Evolutionary conservation across 2,113 vertebrate genomes (phyloP), one percentile per base, ranked within the genome.

Genomic region (Cinclus mexicanus): DNA sequence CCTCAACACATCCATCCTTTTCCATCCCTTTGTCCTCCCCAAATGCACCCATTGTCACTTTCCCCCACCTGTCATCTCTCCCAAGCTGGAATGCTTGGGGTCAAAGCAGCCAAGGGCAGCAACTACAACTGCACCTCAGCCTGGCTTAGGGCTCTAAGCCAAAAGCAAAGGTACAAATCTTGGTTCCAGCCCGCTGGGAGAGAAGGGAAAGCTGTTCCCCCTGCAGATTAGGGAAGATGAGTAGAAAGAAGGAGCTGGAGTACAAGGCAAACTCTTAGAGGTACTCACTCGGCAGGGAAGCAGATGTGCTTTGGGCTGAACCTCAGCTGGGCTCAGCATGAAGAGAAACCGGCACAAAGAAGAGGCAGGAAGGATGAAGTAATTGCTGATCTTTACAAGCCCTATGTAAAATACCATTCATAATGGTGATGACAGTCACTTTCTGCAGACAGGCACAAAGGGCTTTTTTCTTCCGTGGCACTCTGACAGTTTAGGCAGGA

Each of bases 331-430:
- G 68, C 20, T 57, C 69, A 63, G 69, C 80, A 56, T 1, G 47
- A 94, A 61, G 64, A 57, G 85, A 57, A 93, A 68, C 2, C 0
- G 0, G 80, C 82, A 91, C 64, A 92, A 94, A 92, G 93, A 53
- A 50, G 71, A 96, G 90, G 69, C 93, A 95, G 94, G 90, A 96
- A 93, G 93, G 96, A 95, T 96, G 93, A 95, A 97, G 94, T 90
- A 94, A 95, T 94, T 89, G 90, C 79, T 90, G 95, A 79, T 95
- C 92, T 95, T 96, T 92, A 76, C 65, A 87, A 84, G 72, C 72
- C 57, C 57, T 89, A 95, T 96, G 92, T 91, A 97, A 97, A 96
- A 96, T 96, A 87, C 90, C 88, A 95, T 95, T 96, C 90, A 92
- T 93, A 92, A 87, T 84, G 83, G 77, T 57, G 92, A 87, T 95